These are phyloP conservation scores for Aphaenogaster rudis DNA, from an alignment of 1,140 invertebrate genomes.

Conservation along the genomic window DNA sequence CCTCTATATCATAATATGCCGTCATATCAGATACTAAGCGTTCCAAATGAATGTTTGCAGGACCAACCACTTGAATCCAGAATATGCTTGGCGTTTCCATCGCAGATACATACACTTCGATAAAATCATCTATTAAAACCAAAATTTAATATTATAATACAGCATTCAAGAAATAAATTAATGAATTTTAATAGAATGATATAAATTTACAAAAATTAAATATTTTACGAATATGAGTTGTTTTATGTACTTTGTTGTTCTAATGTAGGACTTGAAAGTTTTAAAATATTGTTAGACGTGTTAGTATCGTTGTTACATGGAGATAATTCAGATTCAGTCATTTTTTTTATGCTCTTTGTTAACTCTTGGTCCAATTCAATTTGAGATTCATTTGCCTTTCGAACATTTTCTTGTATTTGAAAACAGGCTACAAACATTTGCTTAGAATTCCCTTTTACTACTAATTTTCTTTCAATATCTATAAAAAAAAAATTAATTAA, in stretches of 20 bases:
- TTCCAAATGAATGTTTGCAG: conserved; percentile 91
- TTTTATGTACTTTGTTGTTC: conserved; percentile 48
- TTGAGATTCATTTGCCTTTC: conserved; percentile 86
- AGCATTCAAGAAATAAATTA: conserved; percentile 9
- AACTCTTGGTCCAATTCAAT: conserved; percentile 40
- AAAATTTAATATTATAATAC: conserved; percentile 2
- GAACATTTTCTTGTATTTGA: conserved; percentile 89
- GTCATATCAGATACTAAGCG: conserved; percentile 93
- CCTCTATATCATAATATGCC: conserved; percentile 90
- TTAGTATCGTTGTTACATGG: conserved; percentile 38
- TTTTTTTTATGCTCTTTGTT: background rate
- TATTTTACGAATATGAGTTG: conserved; percentile 3
- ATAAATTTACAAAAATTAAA: conserved; percentile 42
- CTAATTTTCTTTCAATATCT: conserved; percentile 83
- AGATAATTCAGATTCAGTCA: conserved; percentile 67
- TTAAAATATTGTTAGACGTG: background rate
- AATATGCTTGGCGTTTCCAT: conserved; percentile 93
- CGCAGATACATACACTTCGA: conserved; percentile 94
- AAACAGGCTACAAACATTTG: conserved; percentile 88
- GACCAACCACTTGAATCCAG: conserved; percentile 93
- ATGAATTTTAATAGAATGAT: background rate
- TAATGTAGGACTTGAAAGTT: background rate
- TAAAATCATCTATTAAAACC: conserved; percentile 86
- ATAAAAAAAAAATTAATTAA: conserved; percentile 51
- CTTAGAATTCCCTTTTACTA: conserved; percentile 88